Percentiles rank a stretch among this genome's conserved stretches.
Conservation (phyloP, 2,113 vertebrate genomes). For the Megatriorchis doriae region DNA sequence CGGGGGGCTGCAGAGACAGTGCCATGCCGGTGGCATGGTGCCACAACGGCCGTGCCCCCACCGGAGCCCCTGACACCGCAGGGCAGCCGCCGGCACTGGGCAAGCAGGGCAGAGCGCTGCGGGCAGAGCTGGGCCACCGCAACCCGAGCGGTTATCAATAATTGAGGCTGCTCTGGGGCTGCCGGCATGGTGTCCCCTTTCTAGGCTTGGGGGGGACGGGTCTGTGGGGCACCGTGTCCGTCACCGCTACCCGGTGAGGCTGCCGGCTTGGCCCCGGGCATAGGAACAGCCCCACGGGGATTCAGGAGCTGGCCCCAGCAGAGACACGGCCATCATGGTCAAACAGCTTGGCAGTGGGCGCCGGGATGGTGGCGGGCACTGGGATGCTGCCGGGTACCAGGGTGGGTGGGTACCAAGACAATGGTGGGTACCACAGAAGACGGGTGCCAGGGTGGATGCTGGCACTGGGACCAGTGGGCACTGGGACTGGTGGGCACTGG, state of each 20-base stretch:
- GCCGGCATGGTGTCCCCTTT: neutral
- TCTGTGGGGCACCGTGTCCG: neutral
- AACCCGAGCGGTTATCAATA: slow-evolving; percentile 18
- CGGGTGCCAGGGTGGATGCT: neutral
- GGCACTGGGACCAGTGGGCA: neutral
- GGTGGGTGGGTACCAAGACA: neutral
- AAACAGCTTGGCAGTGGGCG: neutral
- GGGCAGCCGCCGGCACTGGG: neutral
- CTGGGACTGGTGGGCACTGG: neutral
- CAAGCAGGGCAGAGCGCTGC: rapidly evolving
- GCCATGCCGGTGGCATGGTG: neutral
- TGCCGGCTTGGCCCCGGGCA: too few relatives aligned
- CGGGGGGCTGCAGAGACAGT: neutral
- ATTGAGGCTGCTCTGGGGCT: slow-evolving; percentile 1
- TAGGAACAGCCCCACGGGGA: neutral
- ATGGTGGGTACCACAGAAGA: neutral
- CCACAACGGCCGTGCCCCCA: neutral
- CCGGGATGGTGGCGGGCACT: neutral
- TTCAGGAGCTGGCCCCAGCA: rapidly evolving
- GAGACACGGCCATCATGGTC: rapidly evolving
- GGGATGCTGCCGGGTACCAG: neutral
- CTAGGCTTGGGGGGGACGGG: neutral
- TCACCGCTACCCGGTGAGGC: too few relatives aligned
- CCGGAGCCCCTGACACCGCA: rapidly evolving
- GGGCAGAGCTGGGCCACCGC: neutral